Evolutionary conservation across 2,888 invertebrate genomes (phyloP), one percentile per base, ranked within the genome.

Genomic region (Drosophila setosimentum): DNA sequence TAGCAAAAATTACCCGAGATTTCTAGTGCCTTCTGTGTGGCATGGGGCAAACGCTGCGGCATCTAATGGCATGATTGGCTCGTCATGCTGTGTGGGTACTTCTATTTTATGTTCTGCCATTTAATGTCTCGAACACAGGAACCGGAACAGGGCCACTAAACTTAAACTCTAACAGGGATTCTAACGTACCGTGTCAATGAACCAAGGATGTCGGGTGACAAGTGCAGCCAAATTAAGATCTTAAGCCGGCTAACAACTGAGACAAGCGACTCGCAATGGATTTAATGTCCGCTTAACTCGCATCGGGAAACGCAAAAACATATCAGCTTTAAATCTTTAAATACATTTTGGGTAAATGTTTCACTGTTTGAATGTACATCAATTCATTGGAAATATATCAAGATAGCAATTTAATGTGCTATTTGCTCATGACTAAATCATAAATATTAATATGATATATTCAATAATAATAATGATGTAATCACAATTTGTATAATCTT

Each of bases 61-160:
- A 24, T 45, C 60, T 73, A 73, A 73, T 69, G 68, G 8, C 65
- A 67, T 57, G 53, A 82, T 85, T 82, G 78, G 68, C 60, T 63
- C 49, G 40, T 63, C 68, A 57, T 51, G 55, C 57, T 55, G 68
- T 60, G 32, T 30, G 30, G 33, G 49, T 63, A 48, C 80, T 71
- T 70, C 33, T 64, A 60, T 69, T 82, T 80, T 87, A 78, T 78
- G 78, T 54, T 32, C 65, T 51, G 75, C 63, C 72, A 83, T 80
- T 82, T 77, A 77, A 77, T 74, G 78, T 50, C 68, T 40, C 24
- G 45, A 24, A 8, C 45, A 2, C 4, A 45, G 45, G 8, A 45
- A 45, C 45, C 24, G 50, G 8, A 66, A 42, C 61, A 33, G 40
- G 7, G 50, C 27, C 60, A 42, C 40, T 48, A 45, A 58, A 51